A percentile compares a stretch with the other conserved stretches of the same genome.
Conservation (phyloP, 2,113 vertebrate species). For the Ibidorhyncha struthersii region DNA sequence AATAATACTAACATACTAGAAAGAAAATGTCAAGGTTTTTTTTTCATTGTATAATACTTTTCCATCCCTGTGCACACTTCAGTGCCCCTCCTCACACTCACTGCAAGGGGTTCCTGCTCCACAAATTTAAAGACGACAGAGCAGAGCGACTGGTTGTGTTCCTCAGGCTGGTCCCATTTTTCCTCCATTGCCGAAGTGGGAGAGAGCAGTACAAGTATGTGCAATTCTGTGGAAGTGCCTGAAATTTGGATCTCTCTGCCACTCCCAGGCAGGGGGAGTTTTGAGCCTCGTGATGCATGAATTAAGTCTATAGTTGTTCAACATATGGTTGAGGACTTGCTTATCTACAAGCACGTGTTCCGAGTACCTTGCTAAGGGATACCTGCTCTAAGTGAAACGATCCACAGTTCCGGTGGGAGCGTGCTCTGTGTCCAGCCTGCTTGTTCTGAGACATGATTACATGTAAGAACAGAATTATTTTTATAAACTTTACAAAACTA, state of each 20-base stretch:
- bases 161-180: neutral
- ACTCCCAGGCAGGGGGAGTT: neutral
- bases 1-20: neutral
- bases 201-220: neutral
- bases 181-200: neutral
- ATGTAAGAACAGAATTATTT: neutral
- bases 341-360: neutral
- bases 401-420: neutral
- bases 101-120: neutral
- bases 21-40: neutral
- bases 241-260: neutral
- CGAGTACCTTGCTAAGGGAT: neutral
- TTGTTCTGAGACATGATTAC: neutral
- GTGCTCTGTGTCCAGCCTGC: neutral
- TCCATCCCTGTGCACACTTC: neutral
- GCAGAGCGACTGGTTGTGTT: neutral
- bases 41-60: neutral
- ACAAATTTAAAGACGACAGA: neutral
- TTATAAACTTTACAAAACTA: neutral
- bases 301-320: neutral
- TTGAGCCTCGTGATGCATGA: neutral
- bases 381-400: neutral
- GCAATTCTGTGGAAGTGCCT: neutral
- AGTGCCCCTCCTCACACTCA: neutral
- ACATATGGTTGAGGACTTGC: neutral